Base-by-base conservation (phyloP, 1,140 invertebrate species). In the Diuraphis noxia region DNA sequence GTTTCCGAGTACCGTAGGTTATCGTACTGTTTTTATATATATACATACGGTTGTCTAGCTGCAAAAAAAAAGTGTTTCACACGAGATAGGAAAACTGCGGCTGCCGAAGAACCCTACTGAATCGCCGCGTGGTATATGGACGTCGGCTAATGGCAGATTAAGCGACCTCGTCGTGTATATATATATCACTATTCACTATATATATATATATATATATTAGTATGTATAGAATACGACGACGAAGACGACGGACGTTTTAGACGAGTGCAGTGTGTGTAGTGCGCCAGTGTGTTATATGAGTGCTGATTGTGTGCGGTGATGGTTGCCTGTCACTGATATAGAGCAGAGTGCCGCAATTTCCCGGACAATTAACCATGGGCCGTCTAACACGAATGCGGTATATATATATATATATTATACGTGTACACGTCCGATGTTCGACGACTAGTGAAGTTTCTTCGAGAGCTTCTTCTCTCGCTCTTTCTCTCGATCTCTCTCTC, bases 321-420 rank as follows among this genome's bases (percentile, higher is more conserved):
- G 56, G 77, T 81, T 36, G 89, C 89, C 89, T 52, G 89, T 91
- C 89, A 91, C 89, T 91, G 89, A 91, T 91, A 91, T 23, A 38
- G 89, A 43, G 56, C 56, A 72, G 77, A 81, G 89, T 91, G 72
- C 72, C 34, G 89, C 89, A 91, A 91, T 91, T 91, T 91, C 72
- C 89, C 89, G 77, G 89, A 79, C 89, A 91, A 91, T 91, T 91
- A 91, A 91, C 89, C 89, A 82, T 25, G 89, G 72, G 89, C 89
- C 63, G 89, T 81, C 89, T 82, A 52, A 91, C 89, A 40, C 77
- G 89, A 52, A 36, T n/a, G 77, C 41, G 43, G n/a, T 86, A 36
- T 77, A 36, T 77, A 77, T 72, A 63, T 72, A 72, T 77, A 72
- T 34, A 72, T 72, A 36, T 23, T 79, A 41, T 41, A 41, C 40